phyloP scores from a whole-genome alignment of 2,888 invertebrate species.

The Metellina segmentata region DNA sequence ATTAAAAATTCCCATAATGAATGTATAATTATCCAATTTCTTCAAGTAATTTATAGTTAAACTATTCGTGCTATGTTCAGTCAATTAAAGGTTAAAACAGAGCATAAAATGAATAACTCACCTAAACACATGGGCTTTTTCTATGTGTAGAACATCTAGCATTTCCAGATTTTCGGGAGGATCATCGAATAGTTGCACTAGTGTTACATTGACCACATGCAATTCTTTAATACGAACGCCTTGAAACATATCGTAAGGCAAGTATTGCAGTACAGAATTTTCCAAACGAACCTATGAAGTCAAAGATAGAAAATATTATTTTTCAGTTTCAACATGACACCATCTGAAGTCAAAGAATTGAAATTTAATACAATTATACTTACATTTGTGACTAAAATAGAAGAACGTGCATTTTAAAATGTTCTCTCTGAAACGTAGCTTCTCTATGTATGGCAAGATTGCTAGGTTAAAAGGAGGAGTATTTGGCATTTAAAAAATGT shows the following conservation, averaged over 20 bases:
- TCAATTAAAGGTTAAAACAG: not conserved
- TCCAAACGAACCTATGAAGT: conserved; percentile 32
- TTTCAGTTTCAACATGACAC: not conserved
- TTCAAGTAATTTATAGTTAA: not conserved
- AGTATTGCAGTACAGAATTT: conserved; percentile 32
- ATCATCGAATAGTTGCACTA: conserved; percentile 44
- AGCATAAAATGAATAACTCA: not conserved
- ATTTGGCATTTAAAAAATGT: not conserved
- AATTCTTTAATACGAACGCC: conserved; percentile 21
- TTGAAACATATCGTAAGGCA: conserved; percentile 49
- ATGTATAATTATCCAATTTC: not conserved
- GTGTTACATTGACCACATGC: conserved; percentile 27
- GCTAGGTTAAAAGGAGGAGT: not conserved
- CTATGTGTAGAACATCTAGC: conserved; percentile 22
- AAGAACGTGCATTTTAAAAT: no score
- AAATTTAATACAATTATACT: not conserved
- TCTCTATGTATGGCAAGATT: not conserved
- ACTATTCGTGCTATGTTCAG: not conserved
- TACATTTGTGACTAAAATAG: not conserved
- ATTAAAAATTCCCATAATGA: no score
- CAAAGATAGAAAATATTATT: not conserved
- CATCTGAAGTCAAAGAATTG: not conserved
- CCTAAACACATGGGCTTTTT: conserved; percentile 47
- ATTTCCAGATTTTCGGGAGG: conserved; percentile 26
- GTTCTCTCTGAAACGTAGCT: not conserved